phyloP scores from a whole-genome alignment of 2,888 invertebrate species.

The Morinoia aosen region DNA sequence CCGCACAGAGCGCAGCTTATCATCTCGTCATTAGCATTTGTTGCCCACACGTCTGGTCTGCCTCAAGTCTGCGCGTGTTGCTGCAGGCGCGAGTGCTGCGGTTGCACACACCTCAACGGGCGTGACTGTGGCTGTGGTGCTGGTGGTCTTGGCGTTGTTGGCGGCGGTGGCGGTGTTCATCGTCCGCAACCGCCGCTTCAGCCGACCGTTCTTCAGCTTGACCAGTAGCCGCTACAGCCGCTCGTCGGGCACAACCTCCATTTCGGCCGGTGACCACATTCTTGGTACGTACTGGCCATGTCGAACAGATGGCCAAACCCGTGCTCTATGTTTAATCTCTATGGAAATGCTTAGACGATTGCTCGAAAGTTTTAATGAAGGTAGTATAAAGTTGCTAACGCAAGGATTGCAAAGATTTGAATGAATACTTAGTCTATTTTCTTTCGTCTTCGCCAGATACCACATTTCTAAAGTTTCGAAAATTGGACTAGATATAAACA shows the following conservation, averaged over 20 bases:
- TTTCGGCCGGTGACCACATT: conserved; percentile 80
- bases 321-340: background rate
- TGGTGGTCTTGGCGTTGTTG: conserved; percentile 76
- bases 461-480: no score
- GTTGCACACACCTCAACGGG: conserved; percentile 70
- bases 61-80: background rate
- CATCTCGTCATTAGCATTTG: background rate
- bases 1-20: background rate
- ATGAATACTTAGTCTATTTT: background rate
- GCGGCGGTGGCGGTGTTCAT: conserved; percentile 78
- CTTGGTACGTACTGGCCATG: conserved; percentile 73
- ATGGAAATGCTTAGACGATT: background rate
- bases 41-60: background rate
- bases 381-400: background rate
- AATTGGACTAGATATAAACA: no score
- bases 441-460: no score
- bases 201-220: conserved; percentile 85
- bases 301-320: background rate
- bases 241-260: conserved; percentile 87
- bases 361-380: background rate
- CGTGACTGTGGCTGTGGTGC: conserved; percentile 75
- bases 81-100: background rate
- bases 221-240: conserved; percentile 89
- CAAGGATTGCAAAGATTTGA: background rate
- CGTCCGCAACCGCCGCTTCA: conserved; percentile 81